phyloP scores from a whole-genome alignment of 2,888 invertebrate species.

The Bimastos eiseni region DNA sequence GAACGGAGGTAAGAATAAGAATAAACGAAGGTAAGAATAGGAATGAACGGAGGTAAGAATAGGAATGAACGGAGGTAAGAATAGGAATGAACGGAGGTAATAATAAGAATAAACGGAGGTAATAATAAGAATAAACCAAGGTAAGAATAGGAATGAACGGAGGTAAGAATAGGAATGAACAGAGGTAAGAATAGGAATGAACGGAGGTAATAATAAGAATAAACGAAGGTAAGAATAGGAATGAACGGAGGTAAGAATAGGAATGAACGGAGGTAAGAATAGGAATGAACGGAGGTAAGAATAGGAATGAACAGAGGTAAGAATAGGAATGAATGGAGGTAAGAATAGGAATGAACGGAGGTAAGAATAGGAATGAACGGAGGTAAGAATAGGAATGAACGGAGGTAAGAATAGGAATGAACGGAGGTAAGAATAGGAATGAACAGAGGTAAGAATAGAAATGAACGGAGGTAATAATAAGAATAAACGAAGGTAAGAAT shows the following conservation, averaged over 20 bases:
- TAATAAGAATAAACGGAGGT: too few species aligned
- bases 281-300: background rate
- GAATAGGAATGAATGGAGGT: background rate
- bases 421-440: background rate
- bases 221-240: background rate
- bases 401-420: background rate
- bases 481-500: conserved; percentile 33
- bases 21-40: background rate
- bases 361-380: too few species aligned
- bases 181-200: background rate
- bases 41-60: background rate
- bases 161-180: too few species aligned
- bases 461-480: background rate
- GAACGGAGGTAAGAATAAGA: background rate
- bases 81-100: background rate
- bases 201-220: too few species aligned
- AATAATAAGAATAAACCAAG: background rate
- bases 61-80: background rate
- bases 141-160: background rate
- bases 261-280: background rate
- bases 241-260: background rate
- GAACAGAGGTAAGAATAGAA: too few species aligned
- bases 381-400: too few species aligned
- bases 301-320: too few species aligned
- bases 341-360: background rate